phyloP scores from a whole-genome alignment of 2,888 invertebrate species.

The Conistra vaccinii region DNA sequence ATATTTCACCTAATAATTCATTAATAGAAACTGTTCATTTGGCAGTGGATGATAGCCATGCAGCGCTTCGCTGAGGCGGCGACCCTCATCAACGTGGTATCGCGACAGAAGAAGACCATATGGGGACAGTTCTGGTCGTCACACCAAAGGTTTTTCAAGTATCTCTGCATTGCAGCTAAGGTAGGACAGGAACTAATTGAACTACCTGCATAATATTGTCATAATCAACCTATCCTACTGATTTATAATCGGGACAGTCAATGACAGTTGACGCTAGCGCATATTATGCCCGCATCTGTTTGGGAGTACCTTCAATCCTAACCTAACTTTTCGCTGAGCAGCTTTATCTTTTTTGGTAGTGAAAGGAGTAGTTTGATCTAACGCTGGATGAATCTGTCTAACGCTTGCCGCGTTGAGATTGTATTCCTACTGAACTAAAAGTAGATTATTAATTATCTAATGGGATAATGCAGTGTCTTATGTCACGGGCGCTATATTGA shows the following conservation, averaged over 20 bases:
- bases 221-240: neutral
- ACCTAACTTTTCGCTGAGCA: no score
- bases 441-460: no score
- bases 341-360: no score
- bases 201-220: neutral
- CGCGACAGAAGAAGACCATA: conserved; percentile 98
- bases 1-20: neutral
- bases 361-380: no score
- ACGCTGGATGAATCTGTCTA: no score
- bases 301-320: no score
- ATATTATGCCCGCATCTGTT: no score
- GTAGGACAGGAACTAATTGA: conserved; percentile 78
- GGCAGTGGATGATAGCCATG: conserved; percentile 97
- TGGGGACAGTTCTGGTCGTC: conserved; percentile 99
- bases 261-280: no score
- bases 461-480: no score
- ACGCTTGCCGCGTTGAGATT: no score
- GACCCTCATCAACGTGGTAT: conserved; percentile 98
- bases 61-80: conserved; percentile 98
- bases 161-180: conserved; percentile 99
- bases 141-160: conserved; percentile 99
- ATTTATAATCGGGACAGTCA: neutral
- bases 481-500: no score
- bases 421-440: no score
- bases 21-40: neutral